phyloP scores from a whole-genome alignment of 1,140 invertebrate genomes.

The Octopus sinensis region DNA sequence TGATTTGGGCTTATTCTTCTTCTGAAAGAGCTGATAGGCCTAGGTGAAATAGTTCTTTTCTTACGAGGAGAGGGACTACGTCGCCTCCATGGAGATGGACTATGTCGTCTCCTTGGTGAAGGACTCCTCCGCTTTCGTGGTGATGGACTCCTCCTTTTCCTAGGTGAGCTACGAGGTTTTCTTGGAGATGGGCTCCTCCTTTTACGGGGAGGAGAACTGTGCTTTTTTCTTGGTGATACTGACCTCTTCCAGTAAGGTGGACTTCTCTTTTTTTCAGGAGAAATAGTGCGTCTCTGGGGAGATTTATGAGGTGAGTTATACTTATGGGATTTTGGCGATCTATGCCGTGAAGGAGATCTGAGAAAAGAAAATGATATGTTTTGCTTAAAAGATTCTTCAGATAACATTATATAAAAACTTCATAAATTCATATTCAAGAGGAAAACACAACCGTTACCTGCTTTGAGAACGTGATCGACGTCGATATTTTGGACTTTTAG shows the following conservation, averaged over 20 bases:
- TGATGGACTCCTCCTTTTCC: conserved; percentile 10
- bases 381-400: neutral
- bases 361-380: neutral
- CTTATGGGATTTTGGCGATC: neutral
- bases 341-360: neutral
- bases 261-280: conserved; percentile 4
- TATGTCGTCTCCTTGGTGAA: conserved; percentile 8
- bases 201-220: neutral
- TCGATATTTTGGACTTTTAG: conserved; percentile 12
- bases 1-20: neutral
- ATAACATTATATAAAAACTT: neutral
- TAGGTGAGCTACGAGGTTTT: neutral
- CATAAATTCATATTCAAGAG: neutral
- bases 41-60: neutral
- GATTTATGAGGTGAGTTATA: conserved; percentile 4
- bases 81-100: neutral
- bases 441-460: neutral
- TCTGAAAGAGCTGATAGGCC: neutral
- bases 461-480: neutral
- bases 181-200: neutral
- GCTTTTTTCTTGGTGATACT: neutral
- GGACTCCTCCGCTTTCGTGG: conserved; percentile 7
- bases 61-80: conserved; percentile 10
- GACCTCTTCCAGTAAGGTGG: neutral
- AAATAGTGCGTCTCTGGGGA: neutral